Percentiles rank a stretch among this genome's conserved stretches.
Evolutionary conservation across 2,113 vertebrate species (phyloP).

Genomic region (Hemiscyllium ocellatum): DNA sequence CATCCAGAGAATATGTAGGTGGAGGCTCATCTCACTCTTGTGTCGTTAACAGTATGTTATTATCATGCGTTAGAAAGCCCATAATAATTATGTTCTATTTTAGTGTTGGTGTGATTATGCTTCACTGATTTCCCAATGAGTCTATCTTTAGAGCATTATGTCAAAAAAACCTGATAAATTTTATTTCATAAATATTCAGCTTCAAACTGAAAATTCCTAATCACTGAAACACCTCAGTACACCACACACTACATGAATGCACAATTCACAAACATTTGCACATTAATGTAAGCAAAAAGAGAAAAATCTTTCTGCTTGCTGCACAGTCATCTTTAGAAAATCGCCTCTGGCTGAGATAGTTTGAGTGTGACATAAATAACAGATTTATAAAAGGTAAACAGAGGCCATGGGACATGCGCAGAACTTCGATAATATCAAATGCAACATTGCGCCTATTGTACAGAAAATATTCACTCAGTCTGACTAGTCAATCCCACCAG

Average conservation of each 20-base stretch:
- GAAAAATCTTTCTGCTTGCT: not conserved
- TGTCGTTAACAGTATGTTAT: not conserved
- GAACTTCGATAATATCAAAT: not conserved
- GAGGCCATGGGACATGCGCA: not conserved
- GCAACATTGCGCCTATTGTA: not conserved
- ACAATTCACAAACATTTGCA: slow-evolving; percentile 2
- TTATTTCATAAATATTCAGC: slow-evolving; percentile 30
- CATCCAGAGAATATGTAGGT: not conserved
- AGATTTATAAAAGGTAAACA: not conserved
- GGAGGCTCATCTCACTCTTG: not conserved
- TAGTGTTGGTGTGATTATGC: not conserved
- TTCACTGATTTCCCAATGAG: not conserved
- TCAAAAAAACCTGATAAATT: slow-evolving; percentile 19
- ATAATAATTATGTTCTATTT: slow-evolving; percentile 13
- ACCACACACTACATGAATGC: not conserved
- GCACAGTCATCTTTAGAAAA: not conserved
- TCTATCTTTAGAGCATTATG: slow-evolving; percentile 3
- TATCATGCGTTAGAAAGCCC: not conserved
- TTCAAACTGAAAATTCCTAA: slow-evolving; percentile 22
- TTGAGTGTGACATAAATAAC: not conserved
- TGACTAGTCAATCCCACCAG: not conserved
- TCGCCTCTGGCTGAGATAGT: not conserved
- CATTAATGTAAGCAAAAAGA: not conserved
- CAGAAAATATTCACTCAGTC: not conserved
- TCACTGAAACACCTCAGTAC: not conserved